Conservation (phyloP, 1,140 invertebrate genomes). For the Hypsibius dujardini region DNA sequence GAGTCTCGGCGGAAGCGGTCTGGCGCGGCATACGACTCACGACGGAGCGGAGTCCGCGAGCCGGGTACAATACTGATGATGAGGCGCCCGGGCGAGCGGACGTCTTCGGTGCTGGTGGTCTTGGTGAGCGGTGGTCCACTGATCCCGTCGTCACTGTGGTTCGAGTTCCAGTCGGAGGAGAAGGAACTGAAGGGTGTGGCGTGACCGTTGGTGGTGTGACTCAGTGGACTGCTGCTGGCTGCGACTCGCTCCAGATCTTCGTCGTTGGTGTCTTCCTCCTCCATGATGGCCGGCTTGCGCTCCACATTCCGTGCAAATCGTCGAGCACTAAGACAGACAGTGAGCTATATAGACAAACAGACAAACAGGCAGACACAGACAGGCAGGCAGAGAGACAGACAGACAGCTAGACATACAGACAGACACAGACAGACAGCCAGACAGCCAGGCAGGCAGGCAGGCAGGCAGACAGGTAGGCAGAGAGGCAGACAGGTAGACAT, state of each 20-base stretch:
- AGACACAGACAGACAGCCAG: no score
- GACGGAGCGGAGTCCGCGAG: background rate
- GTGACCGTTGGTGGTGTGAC: background rate
- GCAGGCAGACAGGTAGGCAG: no score
- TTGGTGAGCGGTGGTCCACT: background rate
- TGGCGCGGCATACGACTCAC: background rate
- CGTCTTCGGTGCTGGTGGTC: conserved; percentile 8
- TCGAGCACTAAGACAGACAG: no score
- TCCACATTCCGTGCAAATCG: background rate
- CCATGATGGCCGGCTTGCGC: background rate
- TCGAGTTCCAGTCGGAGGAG: conserved; percentile 1
- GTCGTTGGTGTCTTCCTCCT: background rate
- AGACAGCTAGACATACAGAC: no score
- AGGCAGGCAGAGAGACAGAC: no score
- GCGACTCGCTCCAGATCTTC: background rate
- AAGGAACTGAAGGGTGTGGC: background rate
- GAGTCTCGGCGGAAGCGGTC: background rate
- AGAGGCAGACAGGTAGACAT: no score
- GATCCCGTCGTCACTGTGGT: background rate
- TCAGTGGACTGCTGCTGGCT: background rate
- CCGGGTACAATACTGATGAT: no score
- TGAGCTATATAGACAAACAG: no score
- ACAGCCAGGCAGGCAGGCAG: no score
- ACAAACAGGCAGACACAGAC: no score
- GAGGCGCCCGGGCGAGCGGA: background rate